A percentile compares a stretch with the other conserved stretches of the same genome.
Evolutionary conservation across 2,888 invertebrate species (phyloP).

Genomic region (Acanthosepion lycidas): DNA sequence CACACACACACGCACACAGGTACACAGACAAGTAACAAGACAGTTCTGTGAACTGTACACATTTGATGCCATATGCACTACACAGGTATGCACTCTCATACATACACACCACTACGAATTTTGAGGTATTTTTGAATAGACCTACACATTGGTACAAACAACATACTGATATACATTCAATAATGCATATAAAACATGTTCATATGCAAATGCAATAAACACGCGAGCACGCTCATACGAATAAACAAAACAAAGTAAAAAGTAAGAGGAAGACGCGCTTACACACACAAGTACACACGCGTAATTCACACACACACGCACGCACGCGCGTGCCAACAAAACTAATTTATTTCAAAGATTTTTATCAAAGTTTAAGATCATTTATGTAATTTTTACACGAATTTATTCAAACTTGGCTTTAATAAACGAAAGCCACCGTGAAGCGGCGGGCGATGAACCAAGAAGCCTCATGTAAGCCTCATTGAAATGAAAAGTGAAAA

Average conservation of each 20-base stretch:
- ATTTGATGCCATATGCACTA: not conserved
- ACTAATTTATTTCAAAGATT: not conserved
- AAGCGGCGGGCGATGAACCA: not conserved
- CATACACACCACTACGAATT: not conserved
- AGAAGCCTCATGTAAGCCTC: not conserved
- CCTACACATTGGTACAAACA: not conserved
- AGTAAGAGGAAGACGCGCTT: not conserved
- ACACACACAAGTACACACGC: not conserved
- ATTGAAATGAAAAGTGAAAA: not conserved
- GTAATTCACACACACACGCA: not conserved
- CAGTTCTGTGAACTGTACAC: not conserved
- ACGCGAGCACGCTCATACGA: not conserved
- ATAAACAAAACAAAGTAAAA: not conserved
- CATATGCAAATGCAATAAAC: constrained; percentile 13
- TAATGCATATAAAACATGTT: not conserved
- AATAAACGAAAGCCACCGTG: not conserved
- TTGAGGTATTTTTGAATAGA: not conserved
- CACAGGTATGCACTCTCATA: constrained; percentile 1
- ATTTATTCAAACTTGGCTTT: not conserved
- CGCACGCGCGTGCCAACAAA: not conserved
- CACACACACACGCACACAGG: not conserved
- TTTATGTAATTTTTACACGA: not conserved
- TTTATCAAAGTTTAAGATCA: no score
- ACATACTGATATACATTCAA: not conserved
- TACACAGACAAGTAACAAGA: not conserved